Percentiles rank a stretch among this genome's conserved stretches.
These are phyloP conservation scores for Apamea crenata DNA, from an alignment of 2,888 invertebrate genomes.

Conservation along the genomic window DNA sequence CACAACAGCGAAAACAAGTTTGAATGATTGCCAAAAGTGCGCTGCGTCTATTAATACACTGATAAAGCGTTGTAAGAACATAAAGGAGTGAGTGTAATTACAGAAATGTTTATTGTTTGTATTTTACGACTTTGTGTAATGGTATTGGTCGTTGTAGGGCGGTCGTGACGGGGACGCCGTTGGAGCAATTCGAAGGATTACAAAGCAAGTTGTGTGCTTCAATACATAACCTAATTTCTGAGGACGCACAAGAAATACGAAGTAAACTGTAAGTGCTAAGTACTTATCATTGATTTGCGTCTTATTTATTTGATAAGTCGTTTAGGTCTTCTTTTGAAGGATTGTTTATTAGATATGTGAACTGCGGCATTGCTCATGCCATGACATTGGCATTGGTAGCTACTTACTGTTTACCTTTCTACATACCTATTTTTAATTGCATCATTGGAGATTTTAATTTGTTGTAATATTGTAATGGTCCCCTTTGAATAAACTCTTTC, in stretches of 20 bases:
- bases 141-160: constrained; percentile 77
- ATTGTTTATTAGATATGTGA: not conserved
- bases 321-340: not conserved
- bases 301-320: constrained; percentile 13
- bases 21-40: constrained; percentile 88
- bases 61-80: constrained; percentile 87
- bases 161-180: constrained; percentile 81
- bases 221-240: constrained; percentile 83
- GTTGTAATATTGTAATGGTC: not conserved
- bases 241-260: constrained; percentile 84
- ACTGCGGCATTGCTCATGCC: not conserved
- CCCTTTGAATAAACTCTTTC: not conserved
- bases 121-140: constrained; percentile 60
- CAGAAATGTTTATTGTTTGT: constrained; percentile 65
- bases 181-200: constrained; percentile 84
- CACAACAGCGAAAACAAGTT: constrained; percentile 84
- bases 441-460: not conserved
- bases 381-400: constrained; percentile 17
- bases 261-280: constrained; percentile 80
- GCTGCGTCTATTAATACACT: constrained; percentile 88
- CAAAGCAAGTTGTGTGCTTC: constrained; percentile 83
- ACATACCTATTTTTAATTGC: not conserved
- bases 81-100: constrained; percentile 85
- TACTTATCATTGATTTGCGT: constrained; percentile 26
- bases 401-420: not conserved